Conservation (phyloP, 2,888 invertebrate species). For the Drosophila paracracens region DNA sequence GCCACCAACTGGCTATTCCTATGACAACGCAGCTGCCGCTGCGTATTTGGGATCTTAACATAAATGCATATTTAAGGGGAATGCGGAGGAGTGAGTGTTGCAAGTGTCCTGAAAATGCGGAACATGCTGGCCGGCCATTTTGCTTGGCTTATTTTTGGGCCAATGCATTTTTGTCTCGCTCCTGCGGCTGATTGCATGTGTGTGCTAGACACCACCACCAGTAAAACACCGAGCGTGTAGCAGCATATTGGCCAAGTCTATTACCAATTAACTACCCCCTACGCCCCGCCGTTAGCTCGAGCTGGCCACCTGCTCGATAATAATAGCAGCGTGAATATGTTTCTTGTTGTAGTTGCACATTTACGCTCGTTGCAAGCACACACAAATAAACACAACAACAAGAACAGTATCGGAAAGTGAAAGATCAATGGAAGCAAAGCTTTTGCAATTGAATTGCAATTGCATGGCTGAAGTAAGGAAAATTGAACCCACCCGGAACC, state of each 20-base stretch:
- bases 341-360: constrained; percentile 66
- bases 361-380: constrained; percentile 68
- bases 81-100: constrained; percentile 1
- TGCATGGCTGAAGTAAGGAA: constrained; percentile 20
- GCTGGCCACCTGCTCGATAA: constrained; percentile 47
- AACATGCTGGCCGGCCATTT: constrained; percentile 10
- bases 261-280: constrained; percentile 71
- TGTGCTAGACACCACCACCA: constrained; percentile 38
- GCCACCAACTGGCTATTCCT: constrained; percentile 39
- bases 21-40: constrained; percentile 55
- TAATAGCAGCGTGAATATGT: constrained; percentile 30
- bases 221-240: constrained; percentile 1
- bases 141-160: constrained; percentile 12
- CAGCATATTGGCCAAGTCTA: constrained; percentile 66
- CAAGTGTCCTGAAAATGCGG: constrained; percentile 10
- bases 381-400: neutral
- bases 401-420: constrained; percentile 6
- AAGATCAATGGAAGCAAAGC: constrained; percentile 24
- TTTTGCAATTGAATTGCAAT: constrained; percentile 22
- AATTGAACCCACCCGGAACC: constrained; percentile 8
- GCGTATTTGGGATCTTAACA: constrained; percentile 8
- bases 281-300: constrained; percentile 11
- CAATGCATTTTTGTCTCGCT: constrained; percentile 47
- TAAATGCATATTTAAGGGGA: constrained; percentile 1
- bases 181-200: constrained; percentile 13